phyloP scores from a whole-genome alignment of 2,797 vertebrate species.

The Enteromius thamalakanensis region DNA sequence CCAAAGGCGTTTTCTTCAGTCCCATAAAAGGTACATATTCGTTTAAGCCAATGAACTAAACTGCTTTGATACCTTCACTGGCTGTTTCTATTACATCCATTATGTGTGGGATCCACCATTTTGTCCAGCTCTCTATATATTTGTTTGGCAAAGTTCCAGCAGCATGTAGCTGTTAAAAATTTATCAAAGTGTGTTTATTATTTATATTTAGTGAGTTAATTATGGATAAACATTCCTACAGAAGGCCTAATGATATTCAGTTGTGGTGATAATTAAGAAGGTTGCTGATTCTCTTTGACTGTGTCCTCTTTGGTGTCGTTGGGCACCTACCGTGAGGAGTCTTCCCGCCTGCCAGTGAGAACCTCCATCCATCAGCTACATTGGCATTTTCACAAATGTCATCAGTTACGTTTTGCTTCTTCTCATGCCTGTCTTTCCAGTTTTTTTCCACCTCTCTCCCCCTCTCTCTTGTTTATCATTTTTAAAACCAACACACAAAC shows the following conservation, averaged over 20 bases:
- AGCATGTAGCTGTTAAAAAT: conserved; percentile 69
- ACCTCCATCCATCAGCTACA: conserved; percentile 44
- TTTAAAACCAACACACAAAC: conserved; percentile 6
- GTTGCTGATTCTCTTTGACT: conserved; percentile 63
- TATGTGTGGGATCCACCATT: conserved; percentile 34
- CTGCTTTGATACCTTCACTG: conserved; percentile 9
- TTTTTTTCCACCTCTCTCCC: conserved; percentile 34
- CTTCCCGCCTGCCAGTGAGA: conserved; percentile 41
- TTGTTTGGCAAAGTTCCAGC: conserved; percentile 62
- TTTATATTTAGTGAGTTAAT: conserved; percentile 74
- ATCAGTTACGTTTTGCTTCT: conserved; percentile 41
- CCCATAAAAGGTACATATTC: background rate
- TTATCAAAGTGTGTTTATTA: conserved; percentile 72
- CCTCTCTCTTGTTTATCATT: conserved; percentile 23
- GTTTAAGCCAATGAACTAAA: background rate
- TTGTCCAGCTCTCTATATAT: conserved; percentile 52
- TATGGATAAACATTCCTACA: conserved; percentile 75
- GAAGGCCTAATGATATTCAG: conserved; percentile 74
- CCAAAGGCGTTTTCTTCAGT: background rate
- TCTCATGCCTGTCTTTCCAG: conserved; percentile 12
- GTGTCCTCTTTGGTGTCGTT: conserved; percentile 58
- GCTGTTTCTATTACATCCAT: background rate
- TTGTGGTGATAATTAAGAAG: conserved; percentile 61
- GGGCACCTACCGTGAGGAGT: conserved; percentile 40
- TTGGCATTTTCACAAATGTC: conserved; percentile 60